Evolutionary conservation across 2,888 invertebrate species (phyloP).

Genomic region (Mantis religiosa): DNA sequence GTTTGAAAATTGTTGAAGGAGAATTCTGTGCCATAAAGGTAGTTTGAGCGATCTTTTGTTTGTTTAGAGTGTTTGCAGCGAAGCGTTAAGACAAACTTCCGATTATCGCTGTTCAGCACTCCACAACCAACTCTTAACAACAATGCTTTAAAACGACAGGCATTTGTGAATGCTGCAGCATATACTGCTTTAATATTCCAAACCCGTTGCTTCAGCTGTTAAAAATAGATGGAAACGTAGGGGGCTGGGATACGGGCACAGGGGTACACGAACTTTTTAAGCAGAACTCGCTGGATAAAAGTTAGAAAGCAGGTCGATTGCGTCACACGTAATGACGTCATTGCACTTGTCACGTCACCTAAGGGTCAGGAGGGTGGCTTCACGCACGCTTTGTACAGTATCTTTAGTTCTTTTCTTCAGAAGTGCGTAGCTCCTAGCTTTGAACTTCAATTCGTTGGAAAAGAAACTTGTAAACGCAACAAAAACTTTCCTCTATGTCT

Average conservation of each 20-base stretch:
- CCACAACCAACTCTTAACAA: too few species aligned
- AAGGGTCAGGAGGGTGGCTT: not conserved
- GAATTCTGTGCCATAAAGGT: too few species aligned
- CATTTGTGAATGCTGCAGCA: too few species aligned
- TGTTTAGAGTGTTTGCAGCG: not conserved
- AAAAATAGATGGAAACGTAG: not conserved
- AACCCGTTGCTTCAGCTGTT: not conserved
- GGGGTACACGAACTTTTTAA: not conserved
- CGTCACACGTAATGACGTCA: not conserved
- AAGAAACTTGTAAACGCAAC: too few species aligned
- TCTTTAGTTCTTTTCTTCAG: not conserved
- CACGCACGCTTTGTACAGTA: not conserved
- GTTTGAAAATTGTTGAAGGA: too few species aligned
- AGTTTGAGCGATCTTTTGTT: too few species aligned
- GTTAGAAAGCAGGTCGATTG: not conserved
- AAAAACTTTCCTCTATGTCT: too few species aligned
- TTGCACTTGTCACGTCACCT: not conserved
- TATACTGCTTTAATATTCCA: too few species aligned
- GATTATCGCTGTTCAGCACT: too few species aligned
- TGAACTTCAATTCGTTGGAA: not conserved
- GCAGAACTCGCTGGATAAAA: not conserved
- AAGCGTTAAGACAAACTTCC: not conserved
- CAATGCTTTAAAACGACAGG: too few species aligned
- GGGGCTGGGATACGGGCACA: not conserved
- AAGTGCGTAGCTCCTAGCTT: not conserved